Percentiles rank a stretch among this genome's conserved stretches.
These are phyloP conservation scores for Ictalurus furcatus DNA, from an alignment of 2,113 vertebrate genomes.

Conservation along the genomic window DNA sequence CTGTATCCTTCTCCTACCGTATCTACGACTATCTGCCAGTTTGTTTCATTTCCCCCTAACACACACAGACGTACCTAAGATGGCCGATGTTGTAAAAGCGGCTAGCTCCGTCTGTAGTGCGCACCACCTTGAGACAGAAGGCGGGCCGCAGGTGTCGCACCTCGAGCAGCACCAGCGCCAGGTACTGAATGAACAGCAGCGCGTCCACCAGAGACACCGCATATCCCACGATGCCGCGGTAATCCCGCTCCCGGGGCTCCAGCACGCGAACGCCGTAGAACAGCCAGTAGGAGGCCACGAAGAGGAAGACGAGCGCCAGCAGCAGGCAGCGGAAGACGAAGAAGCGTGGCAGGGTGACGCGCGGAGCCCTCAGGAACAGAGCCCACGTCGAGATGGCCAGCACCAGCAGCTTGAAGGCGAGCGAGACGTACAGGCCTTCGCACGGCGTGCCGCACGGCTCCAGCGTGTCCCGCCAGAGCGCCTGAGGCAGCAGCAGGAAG, in stretches of 20 bases:
- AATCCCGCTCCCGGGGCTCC: slow-evolving; percentile 78
- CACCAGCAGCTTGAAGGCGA: slow-evolving; percentile 94
- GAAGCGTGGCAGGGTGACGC: slow-evolving; percentile 83
- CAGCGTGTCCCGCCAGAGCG: slow-evolving; percentile 88
- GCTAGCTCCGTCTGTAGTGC: slow-evolving; percentile 86
- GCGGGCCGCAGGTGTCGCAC: slow-evolving; percentile 88
- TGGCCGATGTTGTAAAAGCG: slow-evolving; percentile 91
- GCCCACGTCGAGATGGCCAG: slow-evolving; percentile 93
- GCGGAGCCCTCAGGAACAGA: slow-evolving; percentile 85
- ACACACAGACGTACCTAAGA: slow-evolving; percentile 78
- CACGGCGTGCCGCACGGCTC: slow-evolving; percentile 89
- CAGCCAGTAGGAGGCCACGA: slow-evolving; percentile 94
- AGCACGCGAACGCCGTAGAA: slow-evolving; percentile 93
- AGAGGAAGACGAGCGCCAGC: slow-evolving; percentile 86
- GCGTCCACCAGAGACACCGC: slow-evolving; percentile 80
- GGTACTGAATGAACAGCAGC: slow-evolving; percentile 88
- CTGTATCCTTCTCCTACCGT: background rate
- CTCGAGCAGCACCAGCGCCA: slow-evolving; percentile 92
- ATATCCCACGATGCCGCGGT: slow-evolving; percentile 94
- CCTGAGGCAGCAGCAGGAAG: slow-evolving; percentile 89
- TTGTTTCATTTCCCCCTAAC: background rate
- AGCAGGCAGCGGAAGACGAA: slow-evolving; percentile 88
- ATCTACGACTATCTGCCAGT: background rate
- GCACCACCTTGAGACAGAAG: slow-evolving; percentile 85
- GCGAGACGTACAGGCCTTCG: slow-evolving; percentile 93